Base-by-base conservation (phyloP, 2,888 invertebrate genomes). In the Eristalis pertinax region DNA sequence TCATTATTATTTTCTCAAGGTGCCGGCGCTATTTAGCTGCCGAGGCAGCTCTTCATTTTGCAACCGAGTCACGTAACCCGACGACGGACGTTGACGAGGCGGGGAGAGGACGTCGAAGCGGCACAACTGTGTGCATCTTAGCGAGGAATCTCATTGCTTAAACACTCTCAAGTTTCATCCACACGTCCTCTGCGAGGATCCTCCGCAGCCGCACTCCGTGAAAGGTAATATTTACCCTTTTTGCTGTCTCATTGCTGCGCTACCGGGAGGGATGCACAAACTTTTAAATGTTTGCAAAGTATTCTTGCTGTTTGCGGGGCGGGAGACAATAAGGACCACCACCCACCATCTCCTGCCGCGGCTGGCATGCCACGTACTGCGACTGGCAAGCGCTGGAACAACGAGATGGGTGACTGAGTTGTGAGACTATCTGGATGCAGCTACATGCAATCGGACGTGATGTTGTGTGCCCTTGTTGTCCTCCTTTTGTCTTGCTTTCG, bases 91-190 rank as follows among this genome's bases (percentile, higher is more conserved):
- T 76, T 79, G 75, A 74, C 74, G 65, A 8, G 32, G 32, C 32
- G 32, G 0, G 8, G 43, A 64, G 35, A 35, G 19, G 63, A 50
- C 50, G 38, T 67, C 35, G 41, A 43, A 80, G 41, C 60, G 24
- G 4, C 24, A 74, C 83, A 86, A 83, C 86, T 86, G 78, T 87
- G 84, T 84, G 84, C 84, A 84, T 83, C 84, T 41, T 80, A 73
- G 67, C 67, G 64, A 72, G 56, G 87, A 87, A 87, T 84, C 87
- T 84, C 87, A 75, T 87, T 87, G 84, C 84, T 87, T 84, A 87
- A 87, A 87, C 87, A 87, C 84, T 84, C 87, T 84, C 84, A 76
- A 87, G 87, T 87, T 87, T 84, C 84, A 87, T 87, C 87, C 84
- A 84, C 84, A 84, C 80, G 87, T 87, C 75, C 79, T 79, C 65